Percentiles rank a stretch among this genome's conserved stretches.
Conservation (phyloP, 2,888 invertebrate species). For the Thera obeliscata region DNA sequence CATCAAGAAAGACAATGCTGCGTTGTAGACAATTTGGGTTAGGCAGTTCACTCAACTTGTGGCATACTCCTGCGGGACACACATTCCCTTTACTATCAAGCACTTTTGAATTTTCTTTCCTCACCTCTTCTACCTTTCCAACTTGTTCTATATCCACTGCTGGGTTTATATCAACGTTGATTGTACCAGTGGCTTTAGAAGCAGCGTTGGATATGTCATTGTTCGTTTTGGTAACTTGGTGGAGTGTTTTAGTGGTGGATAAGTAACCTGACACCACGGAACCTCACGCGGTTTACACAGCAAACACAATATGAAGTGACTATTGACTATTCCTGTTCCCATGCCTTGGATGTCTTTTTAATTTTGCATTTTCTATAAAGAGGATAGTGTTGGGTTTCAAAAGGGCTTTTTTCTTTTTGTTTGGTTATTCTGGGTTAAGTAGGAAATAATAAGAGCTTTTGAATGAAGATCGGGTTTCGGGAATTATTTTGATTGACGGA, state of each 20-base stretch:
- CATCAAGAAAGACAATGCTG: conserved; percentile 71
- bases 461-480: conserved; percentile 58
- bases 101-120: conserved; percentile 35
- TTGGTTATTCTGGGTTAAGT: conserved; percentile 61
- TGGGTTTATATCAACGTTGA: conserved; percentile 19
- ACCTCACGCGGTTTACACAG: conserved; percentile 77
- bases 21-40: conserved; percentile 78
- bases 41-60: conserved; percentile 79
- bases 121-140: conserved; percentile 23
- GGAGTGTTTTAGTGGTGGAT: conserved; percentile 44
- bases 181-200: not conserved
- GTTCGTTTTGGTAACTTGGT: conserved; percentile 28
- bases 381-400: conserved; percentile 74
- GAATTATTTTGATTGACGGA: conserved; percentile 65
- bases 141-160: conserved; percentile 50
- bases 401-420: conserved; percentile 62
- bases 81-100: conserved; percentile 61
- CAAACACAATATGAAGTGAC: conserved; percentile 83
- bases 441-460: conserved; percentile 67
- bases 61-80: conserved; percentile 74
- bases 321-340: conserved; percentile 83
- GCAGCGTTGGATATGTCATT: conserved; percentile 46
- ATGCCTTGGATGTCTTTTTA: conserved; percentile 68
- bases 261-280: conserved; percentile 75
- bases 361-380: conserved; percentile 75